Percentiles rank a stretch among this genome's conserved stretches.
Conservation (phyloP, 2,113 vertebrate species). For the Prochilodus magdalenae region DNA sequence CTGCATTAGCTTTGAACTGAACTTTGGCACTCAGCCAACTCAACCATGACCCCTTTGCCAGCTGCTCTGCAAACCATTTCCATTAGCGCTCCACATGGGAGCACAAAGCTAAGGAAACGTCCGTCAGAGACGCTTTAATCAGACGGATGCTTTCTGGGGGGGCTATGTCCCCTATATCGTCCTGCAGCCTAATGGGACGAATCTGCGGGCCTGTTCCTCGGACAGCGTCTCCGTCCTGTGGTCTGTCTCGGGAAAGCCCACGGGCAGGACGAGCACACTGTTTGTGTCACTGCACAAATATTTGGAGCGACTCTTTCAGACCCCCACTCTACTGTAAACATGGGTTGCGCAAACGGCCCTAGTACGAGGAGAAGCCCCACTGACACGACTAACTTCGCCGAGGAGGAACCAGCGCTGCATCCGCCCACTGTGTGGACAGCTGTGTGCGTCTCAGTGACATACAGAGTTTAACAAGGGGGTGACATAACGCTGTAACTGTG, state of each 20-base stretch:
- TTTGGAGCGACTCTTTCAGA: slow-evolving; percentile 23
- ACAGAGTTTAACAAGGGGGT: slow-evolving; percentile 2
- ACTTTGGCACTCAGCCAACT: neutral
- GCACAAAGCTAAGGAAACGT: slow-evolving; percentile 5
- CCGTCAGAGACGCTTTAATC: slow-evolving; percentile 28
- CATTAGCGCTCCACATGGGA: slow-evolving; percentile 19
- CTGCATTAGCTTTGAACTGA: slow-evolving; percentile 11
- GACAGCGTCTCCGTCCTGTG: neutral
- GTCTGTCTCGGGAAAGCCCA: neutral
- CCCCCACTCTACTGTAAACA: slow-evolving; percentile 33
- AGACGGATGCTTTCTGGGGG: slow-evolving; percentile 26
- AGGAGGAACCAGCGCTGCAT: neutral
- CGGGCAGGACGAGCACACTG: slow-evolving; percentile 16
- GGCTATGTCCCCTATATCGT: too few relatives aligned
- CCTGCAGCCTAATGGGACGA: neutral
- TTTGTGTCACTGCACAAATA: slow-evolving; percentile 36
- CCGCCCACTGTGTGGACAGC: neutral
- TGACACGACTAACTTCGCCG: neutral
- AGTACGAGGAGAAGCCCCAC: neutral
- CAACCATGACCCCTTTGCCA: slow-evolving; percentile 5
- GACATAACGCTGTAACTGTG: slow-evolving; percentile 9
- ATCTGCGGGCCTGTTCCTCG: neutral
- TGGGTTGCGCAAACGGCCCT: neutral
- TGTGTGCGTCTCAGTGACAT: neutral
- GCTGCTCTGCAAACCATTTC: slow-evolving; percentile 27